phyloP scores from a whole-genome alignment of 2,888 invertebrate genomes.

The Choreutis nemorana region DNA sequence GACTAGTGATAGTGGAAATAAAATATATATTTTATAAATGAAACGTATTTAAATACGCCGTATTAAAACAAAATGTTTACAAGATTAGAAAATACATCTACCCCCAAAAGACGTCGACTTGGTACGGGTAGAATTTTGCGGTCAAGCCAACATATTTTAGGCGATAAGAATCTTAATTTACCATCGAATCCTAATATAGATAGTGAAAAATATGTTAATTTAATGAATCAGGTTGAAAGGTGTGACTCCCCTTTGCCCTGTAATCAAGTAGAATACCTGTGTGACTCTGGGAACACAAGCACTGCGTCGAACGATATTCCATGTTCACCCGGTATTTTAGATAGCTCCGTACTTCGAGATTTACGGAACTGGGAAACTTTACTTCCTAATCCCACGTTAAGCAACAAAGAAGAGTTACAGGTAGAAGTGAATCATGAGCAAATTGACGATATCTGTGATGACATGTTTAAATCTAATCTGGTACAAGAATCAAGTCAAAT shows the following conservation, averaged over 20 bases:
- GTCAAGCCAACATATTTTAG: slow-evolving; percentile 12
- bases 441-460: slow-evolving; percentile 32
- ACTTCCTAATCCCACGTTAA: slow-evolving; percentile 15
- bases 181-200: too few relatives aligned
- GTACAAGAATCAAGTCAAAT: slow-evolving; percentile 27
- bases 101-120: slow-evolving; percentile 45
- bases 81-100: slow-evolving; percentile 32
- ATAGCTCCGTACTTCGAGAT: slow-evolving; percentile 19
- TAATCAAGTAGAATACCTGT: slow-evolving; percentile 49
- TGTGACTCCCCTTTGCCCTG: slow-evolving; percentile 50
- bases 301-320: slow-evolving; percentile 25
- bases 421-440: slow-evolving; percentile 15
- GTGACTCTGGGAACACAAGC: slow-evolving; percentile 31
- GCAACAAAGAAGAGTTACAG: slow-evolving; percentile 11
- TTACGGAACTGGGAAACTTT: slow-evolving; percentile 30
- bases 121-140: slow-evolving; percentile 26
- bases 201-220: too few relatives aligned
- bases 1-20: too few relatives aligned
- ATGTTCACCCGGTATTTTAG: slow-evolving; percentile 28
- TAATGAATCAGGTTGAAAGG: too few relatives aligned
- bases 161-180: slow-evolving; percentile 13
- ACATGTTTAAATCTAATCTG: slow-evolving; percentile 38
- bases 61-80: too few relatives aligned
- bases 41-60: too few relatives aligned
- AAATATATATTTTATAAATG: too few relatives aligned